phyloP scores from a whole-genome alignment of 92 coral and sea anemone genomes.

The Meandrina meandrites region DNA sequence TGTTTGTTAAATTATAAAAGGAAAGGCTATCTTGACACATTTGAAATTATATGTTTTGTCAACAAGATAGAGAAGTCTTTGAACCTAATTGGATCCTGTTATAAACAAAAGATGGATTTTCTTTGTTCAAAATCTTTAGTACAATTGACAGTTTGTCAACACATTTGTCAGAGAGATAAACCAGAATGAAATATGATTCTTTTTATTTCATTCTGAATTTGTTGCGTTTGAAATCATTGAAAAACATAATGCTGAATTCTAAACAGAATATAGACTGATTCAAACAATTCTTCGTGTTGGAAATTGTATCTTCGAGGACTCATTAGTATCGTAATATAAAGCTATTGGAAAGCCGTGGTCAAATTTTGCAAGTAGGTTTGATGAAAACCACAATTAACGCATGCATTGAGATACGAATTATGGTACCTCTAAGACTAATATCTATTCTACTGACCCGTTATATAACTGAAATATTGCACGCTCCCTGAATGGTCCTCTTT shows the following conservation, averaged over 20 bases:
- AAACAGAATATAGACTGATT: background rate
- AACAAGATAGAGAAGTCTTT: background rate
- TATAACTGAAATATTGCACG: background rate
- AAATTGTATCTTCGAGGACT: background rate
- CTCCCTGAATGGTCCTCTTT: background rate
- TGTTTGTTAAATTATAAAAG: constrained; percentile 1
- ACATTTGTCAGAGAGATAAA: background rate
- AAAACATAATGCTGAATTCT: background rate
- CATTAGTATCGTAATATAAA: background rate
- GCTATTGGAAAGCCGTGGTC: background rate
- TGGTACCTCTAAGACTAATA: background rate
- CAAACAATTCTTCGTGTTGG: background rate
- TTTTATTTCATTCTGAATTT: background rate
- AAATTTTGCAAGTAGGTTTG: background rate
- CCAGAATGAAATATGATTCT: background rate
- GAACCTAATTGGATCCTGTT: background rate
- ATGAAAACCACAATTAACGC: background rate
- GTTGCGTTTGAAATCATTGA: background rate
- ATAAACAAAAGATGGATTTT: background rate
- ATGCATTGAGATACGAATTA: background rate
- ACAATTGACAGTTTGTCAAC: background rate
- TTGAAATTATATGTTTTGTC: background rate
- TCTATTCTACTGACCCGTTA: background rate
- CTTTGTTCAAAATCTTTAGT: background rate
- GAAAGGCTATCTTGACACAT: background rate